Evolutionary conservation across 2,113 vertebrate species (phyloP).

Genomic region (Tupaia tana): DNA sequence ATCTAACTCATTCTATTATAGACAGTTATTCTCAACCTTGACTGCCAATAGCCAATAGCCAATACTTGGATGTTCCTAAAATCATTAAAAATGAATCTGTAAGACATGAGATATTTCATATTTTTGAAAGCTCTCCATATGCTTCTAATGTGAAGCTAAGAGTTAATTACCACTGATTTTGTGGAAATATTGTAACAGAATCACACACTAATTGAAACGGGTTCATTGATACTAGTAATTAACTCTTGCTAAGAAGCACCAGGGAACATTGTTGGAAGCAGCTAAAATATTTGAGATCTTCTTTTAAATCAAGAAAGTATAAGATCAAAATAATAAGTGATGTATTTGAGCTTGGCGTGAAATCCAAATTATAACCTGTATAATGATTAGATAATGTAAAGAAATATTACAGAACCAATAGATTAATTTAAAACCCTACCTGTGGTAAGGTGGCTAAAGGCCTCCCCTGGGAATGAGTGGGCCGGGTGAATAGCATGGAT

Average conservation of each 20-base stretch:
- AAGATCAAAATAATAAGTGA: neutral
- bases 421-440: neutral
- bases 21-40: neutral
- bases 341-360: neutral
- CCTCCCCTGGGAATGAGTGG: accelerated
- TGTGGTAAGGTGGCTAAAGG: too few relatives aligned
- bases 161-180: neutral
- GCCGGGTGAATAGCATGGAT: neutral
- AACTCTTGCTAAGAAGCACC: neutral
- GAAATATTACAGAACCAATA: neutral
- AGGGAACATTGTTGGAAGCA: neutral
- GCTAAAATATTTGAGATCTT: neutral
- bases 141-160: neutral
- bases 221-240: neutral
- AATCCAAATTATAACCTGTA: neutral
- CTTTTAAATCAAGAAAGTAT: neutral
- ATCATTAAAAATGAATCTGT: neutral
- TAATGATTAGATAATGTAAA: neutral
- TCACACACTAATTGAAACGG: neutral
- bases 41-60: neutral
- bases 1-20: neutral
- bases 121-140: neutral
- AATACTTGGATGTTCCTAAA: neutral
- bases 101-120: neutral
- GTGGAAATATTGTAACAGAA: neutral